Evolutionary conservation across 2,888 invertebrate genomes (phyloP).

Genomic region (Caenorhabditis angaria): DNA sequence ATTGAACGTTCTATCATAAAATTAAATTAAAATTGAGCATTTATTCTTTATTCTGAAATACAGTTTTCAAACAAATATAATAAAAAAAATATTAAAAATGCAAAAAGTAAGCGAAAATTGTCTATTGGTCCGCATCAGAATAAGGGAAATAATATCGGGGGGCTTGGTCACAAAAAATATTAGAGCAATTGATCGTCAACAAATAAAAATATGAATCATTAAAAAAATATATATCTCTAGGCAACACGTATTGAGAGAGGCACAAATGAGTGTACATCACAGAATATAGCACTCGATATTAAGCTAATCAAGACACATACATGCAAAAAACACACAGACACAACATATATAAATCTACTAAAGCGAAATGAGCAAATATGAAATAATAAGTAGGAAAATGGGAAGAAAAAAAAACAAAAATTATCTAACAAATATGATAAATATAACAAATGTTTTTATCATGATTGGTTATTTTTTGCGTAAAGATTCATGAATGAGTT

Average conservation of each 20-base stretch:
- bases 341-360: constrained; percentile 1
- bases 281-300: constrained; percentile 26
- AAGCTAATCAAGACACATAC: neutral
- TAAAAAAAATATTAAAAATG: neutral
- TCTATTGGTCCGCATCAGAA: constrained; percentile 5
- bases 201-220: neutral
- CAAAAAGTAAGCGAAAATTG: neutral
- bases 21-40: neutral
- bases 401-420: neutral
- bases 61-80: neutral
- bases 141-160: neutral
- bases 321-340: constrained; percentile 8
- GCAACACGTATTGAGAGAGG: constrained; percentile 43
- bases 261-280: constrained; percentile 36
- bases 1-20: neutral
- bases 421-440: constrained; percentile 3
- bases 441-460: neutral
- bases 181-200: neutral
- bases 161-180: neutral
- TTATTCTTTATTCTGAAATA: neutral
- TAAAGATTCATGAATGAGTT: constrained; percentile 12
- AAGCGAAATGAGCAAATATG: constrained; percentile 8
- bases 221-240: neutral
- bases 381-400: neutral
- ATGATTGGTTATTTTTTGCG: neutral